Evolutionary conservation across 2,797 vertebrate genomes (phyloP).

Genomic region (Heterohyrax brucei): DNA sequence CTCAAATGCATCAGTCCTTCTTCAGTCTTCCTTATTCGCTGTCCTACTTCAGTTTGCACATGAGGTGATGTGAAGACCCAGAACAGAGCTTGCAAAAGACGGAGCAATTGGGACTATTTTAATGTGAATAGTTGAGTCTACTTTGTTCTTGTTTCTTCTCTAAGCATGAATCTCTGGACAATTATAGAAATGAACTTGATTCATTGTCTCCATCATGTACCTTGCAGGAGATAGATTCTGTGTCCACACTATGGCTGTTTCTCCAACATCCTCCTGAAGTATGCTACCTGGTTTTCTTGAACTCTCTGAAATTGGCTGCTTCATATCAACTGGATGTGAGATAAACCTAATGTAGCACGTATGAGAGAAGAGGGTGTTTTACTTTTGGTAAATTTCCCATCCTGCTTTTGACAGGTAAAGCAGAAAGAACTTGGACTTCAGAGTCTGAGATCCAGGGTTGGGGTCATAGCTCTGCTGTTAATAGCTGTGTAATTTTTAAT

Average conservation of each 20-base stretch:
- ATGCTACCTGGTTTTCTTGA: not conserved
- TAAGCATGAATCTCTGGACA: not conserved
- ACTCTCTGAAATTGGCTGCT: slow-evolving; percentile 6
- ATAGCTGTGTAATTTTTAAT: not conserved
- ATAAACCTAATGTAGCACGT: not conserved
- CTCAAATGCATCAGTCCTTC: too few species aligned
- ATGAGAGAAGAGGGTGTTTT: slow-evolving; percentile 5
- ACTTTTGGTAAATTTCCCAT: not conserved
- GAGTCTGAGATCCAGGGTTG: not conserved
- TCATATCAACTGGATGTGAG: not conserved
- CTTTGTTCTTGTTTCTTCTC: slow-evolving; percentile 38
- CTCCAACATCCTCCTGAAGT: not conserved
- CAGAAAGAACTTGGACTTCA: not conserved
- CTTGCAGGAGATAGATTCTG: not conserved
- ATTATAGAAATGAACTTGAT: not conserved
- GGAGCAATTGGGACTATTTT: not conserved
- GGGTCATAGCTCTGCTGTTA: not conserved
- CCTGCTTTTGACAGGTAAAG: not conserved
- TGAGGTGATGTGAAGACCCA: not conserved
- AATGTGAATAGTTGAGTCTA: slow-evolving; percentile 43
- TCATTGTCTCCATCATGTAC: not conserved
- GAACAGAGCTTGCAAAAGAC: slow-evolving; percentile 24
- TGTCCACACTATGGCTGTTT: not conserved
- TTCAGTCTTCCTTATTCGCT: too few species aligned
- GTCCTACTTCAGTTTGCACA: too few species aligned